Conservation (phyloP, 2,113 vertebrate genomes). For the Leptobrachium ailaonicum region DNA sequence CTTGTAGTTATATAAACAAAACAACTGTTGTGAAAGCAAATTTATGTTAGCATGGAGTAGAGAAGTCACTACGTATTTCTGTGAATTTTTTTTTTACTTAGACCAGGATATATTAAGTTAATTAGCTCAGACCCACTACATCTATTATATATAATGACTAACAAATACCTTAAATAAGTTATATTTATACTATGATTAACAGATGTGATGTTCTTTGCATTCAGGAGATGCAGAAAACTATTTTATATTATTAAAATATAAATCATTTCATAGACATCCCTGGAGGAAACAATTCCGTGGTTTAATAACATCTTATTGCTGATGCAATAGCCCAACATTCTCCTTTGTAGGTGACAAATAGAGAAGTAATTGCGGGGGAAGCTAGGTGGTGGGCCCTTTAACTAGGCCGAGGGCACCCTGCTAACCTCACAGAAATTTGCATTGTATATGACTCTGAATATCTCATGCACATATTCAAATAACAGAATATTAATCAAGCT, state of each 20-base stretch:
- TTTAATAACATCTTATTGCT: not conserved
- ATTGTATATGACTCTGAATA: not conserved
- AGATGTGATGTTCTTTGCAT: not conserved
- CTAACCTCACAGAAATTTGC: not conserved
- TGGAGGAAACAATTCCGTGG: not conserved
- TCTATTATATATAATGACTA: too few relatives aligned
- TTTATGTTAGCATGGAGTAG: too few relatives aligned
- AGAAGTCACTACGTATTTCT: too few relatives aligned
- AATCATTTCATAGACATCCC: not conserved
- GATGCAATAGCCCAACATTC: not conserved
- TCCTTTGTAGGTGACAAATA: not conserved
- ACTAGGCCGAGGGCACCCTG: not conserved
- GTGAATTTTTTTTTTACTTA: too few relatives aligned
- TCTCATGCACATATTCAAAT: not conserved
- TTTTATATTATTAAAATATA: conserved; percentile 1
- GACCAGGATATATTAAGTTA: too few relatives aligned
- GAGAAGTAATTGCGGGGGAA: conserved; percentile 5
- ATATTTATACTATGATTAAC: not conserved
- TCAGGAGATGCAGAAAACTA: not conserved
- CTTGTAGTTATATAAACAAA: too few relatives aligned
- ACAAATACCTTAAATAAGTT: too few relatives aligned
- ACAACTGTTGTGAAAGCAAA: too few relatives aligned
- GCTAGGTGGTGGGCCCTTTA: not conserved
- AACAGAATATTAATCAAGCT: too few relatives aligned
- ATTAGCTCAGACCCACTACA: too few relatives aligned